Conservation (phyloP, 2,888 invertebrate species). For the Agrotis clavis region DNA sequence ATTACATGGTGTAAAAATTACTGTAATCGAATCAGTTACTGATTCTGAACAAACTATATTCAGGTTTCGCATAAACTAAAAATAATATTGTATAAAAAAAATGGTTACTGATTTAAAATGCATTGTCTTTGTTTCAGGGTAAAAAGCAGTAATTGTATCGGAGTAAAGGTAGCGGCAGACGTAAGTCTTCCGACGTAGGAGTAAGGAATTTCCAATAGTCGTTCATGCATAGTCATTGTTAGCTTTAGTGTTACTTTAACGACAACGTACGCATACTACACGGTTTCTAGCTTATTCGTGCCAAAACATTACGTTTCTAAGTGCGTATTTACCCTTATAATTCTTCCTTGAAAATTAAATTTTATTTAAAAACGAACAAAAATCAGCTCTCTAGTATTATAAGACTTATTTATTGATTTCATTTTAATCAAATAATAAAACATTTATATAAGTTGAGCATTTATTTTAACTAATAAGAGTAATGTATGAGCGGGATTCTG, state of each 20-base stretch:
- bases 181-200: slow-evolving; percentile 69
- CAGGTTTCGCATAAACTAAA: too few species aligned
- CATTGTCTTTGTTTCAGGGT: slow-evolving; percentile 78
- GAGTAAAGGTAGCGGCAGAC: slow-evolving; percentile 71
- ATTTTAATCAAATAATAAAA: slow-evolving; percentile 41
- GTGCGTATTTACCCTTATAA: slow-evolving; percentile 61
- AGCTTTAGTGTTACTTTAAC: slow-evolving; percentile 81
- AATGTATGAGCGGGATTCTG: slow-evolving; percentile 40
- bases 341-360: slow-evolving; percentile 39
- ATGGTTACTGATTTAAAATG: too few species aligned
- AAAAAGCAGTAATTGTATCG: slow-evolving; percentile 72
- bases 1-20: too few species aligned
- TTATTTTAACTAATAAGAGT: slow-evolving; percentile 65
- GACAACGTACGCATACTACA: slow-evolving; percentile 65
- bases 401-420: slow-evolving; percentile 80
- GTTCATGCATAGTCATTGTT: slow-evolving; percentile 84
- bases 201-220: slow-evolving; percentile 74
- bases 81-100: too few species aligned
- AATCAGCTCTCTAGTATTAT: slow-evolving; percentile 81
- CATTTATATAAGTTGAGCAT: slow-evolving; percentile 62
- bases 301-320: slow-evolving; percentile 67
- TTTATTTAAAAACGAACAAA: slow-evolving; percentile 67
- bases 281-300: slow-evolving; percentile 75
- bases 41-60: too few species aligned
- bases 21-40: too few species aligned